Conservation (phyloP, 1,140 invertebrate genomes). For the Pygmarrhopalites habei region DNA sequence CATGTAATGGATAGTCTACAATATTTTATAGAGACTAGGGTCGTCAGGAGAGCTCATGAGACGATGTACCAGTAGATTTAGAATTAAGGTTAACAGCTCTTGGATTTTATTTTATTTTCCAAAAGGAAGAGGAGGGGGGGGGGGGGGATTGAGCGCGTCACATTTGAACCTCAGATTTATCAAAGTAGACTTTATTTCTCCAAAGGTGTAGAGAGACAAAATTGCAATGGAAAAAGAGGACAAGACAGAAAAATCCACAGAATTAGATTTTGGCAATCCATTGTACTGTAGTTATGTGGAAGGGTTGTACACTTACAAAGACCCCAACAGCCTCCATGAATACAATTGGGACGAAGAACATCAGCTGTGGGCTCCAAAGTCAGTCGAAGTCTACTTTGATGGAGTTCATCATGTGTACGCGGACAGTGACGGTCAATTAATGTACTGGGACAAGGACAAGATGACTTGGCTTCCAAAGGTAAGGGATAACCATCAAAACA, state of each 20-base stretch:
- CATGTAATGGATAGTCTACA: too few species aligned
- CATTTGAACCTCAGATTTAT: too few species aligned
- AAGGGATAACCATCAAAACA: constrained; percentile 13
- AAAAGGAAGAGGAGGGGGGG: too few species aligned
- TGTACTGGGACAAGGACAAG: constrained; percentile 83
- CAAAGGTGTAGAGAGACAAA: too few species aligned
- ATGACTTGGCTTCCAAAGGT: constrained; percentile 93
- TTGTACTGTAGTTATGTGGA: constrained; percentile 34
- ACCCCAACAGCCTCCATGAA: constrained; percentile 25
- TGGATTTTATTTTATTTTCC: too few species aligned
- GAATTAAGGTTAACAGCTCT: too few species aligned
- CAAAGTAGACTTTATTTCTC: too few species aligned
- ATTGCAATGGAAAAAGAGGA: constrained; percentile 18
- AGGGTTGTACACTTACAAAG: constrained; percentile 37
- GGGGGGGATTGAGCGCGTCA: too few species aligned
- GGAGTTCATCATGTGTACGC: constrained; percentile 59
- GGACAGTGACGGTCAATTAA: constrained; percentile 74
- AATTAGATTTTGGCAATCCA: constrained; percentile 25
- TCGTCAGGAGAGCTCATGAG: too few species aligned
- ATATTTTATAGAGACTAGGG: too few species aligned
- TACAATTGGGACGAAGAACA: constrained; percentile 31
- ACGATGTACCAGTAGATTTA: too few species aligned
- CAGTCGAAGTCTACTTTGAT: constrained; percentile 44
- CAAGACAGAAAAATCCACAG: neutral
- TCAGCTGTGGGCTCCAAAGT: constrained; percentile 25